Evolutionary conservation across 2,888 invertebrate genomes (phyloP).

Genomic region (Epistrophella euchroma): DNA sequence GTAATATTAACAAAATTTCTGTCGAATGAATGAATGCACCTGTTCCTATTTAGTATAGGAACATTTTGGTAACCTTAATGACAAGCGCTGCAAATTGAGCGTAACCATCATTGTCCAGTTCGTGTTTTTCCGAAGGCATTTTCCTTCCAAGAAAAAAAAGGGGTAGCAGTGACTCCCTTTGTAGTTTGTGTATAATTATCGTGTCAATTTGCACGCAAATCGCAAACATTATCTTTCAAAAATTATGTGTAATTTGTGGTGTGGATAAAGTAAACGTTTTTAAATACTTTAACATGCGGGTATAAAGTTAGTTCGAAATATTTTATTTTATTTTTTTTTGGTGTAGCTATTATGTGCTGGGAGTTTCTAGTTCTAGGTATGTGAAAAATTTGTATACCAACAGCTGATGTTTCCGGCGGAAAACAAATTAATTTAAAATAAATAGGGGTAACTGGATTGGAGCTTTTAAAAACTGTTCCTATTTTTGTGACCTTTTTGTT

Average conservation of each 20-base stretch:
- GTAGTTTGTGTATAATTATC: conserved; percentile 57
- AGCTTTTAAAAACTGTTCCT: no score
- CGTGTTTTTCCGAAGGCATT: conserved; percentile 32
- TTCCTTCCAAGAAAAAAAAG: conserved; percentile 24
- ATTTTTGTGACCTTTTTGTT: no score
- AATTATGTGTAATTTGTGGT: conserved; percentile 71
- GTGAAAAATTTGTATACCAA: neutral
- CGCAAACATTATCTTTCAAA: conserved; percentile 57
- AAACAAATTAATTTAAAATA: no score
- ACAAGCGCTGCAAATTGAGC: conserved; percentile 69
- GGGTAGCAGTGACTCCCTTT: conserved; percentile 35
- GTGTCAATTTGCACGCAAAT: conserved; percentile 76
- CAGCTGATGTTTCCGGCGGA: neutral
- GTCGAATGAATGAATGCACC: conserved; percentile 48
- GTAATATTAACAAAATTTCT: conserved; percentile 34
- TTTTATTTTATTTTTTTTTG: no score
- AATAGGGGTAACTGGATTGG: no score
- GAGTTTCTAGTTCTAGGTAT: neutral
- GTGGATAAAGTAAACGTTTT: conserved; percentile 66
- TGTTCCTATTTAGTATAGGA: conserved; percentile 31
- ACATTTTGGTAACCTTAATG: conserved; percentile 48
- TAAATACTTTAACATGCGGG: conserved; percentile 63
- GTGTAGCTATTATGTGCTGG: no score
- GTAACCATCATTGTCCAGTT: conserved; percentile 63
- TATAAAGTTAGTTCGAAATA: neutral